Conservation (phyloP, 2,113 vertebrate genomes). For the Seriola rivoliana region DNA sequence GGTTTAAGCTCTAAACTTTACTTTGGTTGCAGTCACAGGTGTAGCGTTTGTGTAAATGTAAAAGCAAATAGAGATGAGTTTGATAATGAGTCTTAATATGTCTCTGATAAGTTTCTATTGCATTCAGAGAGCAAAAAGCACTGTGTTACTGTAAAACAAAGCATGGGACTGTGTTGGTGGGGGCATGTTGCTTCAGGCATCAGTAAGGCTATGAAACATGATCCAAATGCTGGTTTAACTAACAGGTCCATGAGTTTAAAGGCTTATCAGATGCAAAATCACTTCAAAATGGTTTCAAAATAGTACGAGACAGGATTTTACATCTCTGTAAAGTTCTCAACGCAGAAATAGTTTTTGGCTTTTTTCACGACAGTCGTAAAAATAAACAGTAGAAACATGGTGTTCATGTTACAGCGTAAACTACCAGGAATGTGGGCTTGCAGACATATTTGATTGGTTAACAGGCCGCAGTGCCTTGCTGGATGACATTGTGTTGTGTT, state of each 20-base stretch:
- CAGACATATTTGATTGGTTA: neutral
- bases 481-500: neutral
- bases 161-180: neutral
- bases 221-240: slow-evolving; percentile 11
- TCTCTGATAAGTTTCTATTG: neutral
- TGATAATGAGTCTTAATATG: neutral
- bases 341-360: neutral
- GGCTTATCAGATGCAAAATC: neutral
- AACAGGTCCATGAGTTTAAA: neutral
- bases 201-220: slow-evolving; percentile 14
- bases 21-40: neutral
- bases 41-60: neutral
- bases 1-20: neutral
- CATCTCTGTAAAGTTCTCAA: neutral
- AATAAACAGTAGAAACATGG: neutral
- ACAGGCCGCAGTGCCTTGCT: neutral
- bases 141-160: slow-evolving; percentile 17
- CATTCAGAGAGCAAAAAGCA: neutral
- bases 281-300: neutral
- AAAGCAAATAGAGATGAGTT: neutral
- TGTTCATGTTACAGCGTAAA: neutral
- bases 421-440: neutral
- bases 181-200: slow-evolving; percentile 25
- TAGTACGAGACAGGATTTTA: neutral
- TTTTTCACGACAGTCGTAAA: neutral